These are phyloP conservation scores for Megamerina dolium DNA, from an alignment of 2,888 invertebrate genomes.

Conservation along the genomic window DNA sequence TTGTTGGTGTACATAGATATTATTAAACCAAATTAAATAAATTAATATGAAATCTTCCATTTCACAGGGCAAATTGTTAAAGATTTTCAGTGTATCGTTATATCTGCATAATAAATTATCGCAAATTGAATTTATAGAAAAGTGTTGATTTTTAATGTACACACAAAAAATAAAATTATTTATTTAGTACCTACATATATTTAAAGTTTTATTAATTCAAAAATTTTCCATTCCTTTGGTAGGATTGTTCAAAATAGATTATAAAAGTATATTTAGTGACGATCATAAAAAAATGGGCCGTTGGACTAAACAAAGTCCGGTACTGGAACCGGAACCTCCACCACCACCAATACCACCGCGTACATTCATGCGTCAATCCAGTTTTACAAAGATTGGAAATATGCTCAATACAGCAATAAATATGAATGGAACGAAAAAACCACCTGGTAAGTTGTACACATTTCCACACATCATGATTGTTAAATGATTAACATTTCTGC, in stretches of 20 bases:
- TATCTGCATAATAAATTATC: too few species aligned
- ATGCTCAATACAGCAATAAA: constrained; percentile 59
- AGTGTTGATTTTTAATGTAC: not conserved
- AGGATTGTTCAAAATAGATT: not conserved
- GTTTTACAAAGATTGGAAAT: constrained; percentile 58
- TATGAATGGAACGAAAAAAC: constrained; percentile 42
- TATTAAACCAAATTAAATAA: too few species aligned
- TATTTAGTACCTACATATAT: not conserved
- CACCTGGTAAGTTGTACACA: constrained; percentile 42
- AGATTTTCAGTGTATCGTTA: too few species aligned
- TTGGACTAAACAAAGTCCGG: constrained; percentile 47
- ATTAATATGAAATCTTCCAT: too few species aligned
- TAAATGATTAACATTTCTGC: too few species aligned
- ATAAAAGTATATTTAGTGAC: not conserved
- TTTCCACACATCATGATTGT: too few species aligned
- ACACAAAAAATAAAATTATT: not conserved
- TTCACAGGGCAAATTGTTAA: too few species aligned
- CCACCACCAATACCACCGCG: constrained; percentile 42
- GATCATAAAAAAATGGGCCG: constrained; percentile 36
- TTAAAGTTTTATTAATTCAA: not conserved
- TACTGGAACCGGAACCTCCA: constrained; percentile 44
- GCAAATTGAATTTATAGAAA: too few species aligned
- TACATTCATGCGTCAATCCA: constrained; percentile 56
- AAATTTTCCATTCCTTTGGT: not conserved
- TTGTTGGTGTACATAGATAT: too few species aligned